These are phyloP conservation scores for Caradrina kadenii DNA, from an alignment of 2,888 invertebrate genomes.

Conservation along the genomic window DNA sequence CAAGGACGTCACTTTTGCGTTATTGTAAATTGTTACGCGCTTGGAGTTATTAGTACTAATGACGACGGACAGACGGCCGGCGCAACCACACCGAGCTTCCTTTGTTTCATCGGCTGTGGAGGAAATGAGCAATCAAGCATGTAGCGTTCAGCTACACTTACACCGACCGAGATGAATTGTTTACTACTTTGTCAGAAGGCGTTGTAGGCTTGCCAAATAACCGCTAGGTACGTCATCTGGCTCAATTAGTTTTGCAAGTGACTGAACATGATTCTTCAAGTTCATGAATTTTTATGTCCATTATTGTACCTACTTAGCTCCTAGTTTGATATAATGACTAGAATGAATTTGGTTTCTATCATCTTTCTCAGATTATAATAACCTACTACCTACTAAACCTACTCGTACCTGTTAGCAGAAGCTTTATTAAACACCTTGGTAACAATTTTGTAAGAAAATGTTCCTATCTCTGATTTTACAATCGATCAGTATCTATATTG, in stretches of 20 bases:
- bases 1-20: slow-evolving; percentile 78
- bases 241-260: not conserved
- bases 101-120: slow-evolving; percentile 66
- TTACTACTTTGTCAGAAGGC: slow-evolving; percentile 21
- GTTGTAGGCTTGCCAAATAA: slow-evolving; percentile 15
- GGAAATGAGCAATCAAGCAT: slow-evolving; percentile 35
- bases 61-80: slow-evolving; percentile 76
- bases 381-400: no score
- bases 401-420: no score
- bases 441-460: no score
- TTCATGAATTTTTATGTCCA: not conserved
- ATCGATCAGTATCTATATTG: no score
- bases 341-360: no score
- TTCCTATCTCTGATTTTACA: no score
- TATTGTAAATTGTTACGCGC: slow-evolving; percentile 75
- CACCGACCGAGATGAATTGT: slow-evolving; percentile 27
- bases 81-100: slow-evolving; percentile 78
- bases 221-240: not conserved
- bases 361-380: no score
- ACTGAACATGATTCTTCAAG: not conserved
- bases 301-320: not conserved
- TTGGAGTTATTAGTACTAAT: slow-evolving; percentile 88
- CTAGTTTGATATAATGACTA: not conserved
- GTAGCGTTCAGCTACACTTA: slow-evolving; percentile 33
- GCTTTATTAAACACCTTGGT: no score